Base-by-base conservation (phyloP, 2,888 invertebrate species). In the Thysanoteuthis rhombus region DNA sequence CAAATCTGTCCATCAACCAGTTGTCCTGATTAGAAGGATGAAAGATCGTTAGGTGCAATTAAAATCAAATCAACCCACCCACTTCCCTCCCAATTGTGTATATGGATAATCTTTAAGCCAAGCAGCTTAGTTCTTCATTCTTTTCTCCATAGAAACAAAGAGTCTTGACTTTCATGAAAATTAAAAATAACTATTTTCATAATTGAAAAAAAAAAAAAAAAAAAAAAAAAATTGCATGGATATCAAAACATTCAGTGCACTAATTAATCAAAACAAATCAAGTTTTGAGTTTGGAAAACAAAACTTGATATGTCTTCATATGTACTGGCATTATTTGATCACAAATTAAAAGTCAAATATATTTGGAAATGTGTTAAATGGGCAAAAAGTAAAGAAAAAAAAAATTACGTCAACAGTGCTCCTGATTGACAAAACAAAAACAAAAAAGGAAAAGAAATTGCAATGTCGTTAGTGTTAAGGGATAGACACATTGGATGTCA, bases 241-340 rank as follows among this genome's bases (percentile, higher is more conserved):
- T 40, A 40, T 40, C 28, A 39, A 39, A 91, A 39, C 39, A 39
- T 40, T 40, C 36, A 32, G 91, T 91, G 91, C 45, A 45, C 40
- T 91, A 40, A 91, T 90, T 40, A 25, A 90, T 42, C 36, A 91
- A 91, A 91, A 91, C 91, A 32, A 91, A 91, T 40, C 91, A 91
- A 39, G 28, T 40, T 28, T 91, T 91, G 36, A 91, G n/a, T 32
- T 10, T 10, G 4, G n/a, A n/a, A 40, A 42, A 90, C 5, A 91
- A 40, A 40, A 40, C n/a, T 4, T 28, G 42, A 91, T n/a, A 42
- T 36, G 28, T 91, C 36, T 42, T 91, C 25, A 91, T 91, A 39
- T 42, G 32, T 42, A 91, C n/a, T 36, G 58, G 58, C 58, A 58
- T 58, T 58, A 58, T 58, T 58, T 58, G 58, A 58, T 58, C 58